Evolutionary conservation across 2,797 vertebrate genomes (phyloP), one percentile per base, ranked within the genome.

Genomic region (Chaetodon trifasciatus): DNA sequence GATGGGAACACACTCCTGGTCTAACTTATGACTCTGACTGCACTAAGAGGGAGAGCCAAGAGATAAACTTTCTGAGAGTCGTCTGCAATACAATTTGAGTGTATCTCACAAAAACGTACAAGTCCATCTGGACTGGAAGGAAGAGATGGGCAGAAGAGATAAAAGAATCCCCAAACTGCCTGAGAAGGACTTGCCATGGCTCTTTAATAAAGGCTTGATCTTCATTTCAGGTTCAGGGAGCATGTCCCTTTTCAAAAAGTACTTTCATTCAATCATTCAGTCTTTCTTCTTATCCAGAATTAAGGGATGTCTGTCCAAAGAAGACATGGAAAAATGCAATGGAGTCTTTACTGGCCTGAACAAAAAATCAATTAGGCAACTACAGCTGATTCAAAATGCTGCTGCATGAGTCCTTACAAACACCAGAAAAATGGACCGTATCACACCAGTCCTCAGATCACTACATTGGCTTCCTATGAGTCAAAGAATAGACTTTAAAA

Each of bases 41-140:
- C 23, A 64, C 12, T 69, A 49, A 70, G 21, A 63, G 19, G 24
- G 44, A 73, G 17, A 79, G 52, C 40, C 53, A 62, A 71, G n/a
- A 62, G 39, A 62, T 23, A 63, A 79, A 76, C 44, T 70, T 77
- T 52, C 49, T 70, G 37, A 82, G 56, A 80, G 39, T 49, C 35
- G 60, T 65, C 49, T 46, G 57, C 3, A 39, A 73, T 32, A 49
- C 44, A 44, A 52, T 85, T 60, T 49, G 1, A 61, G 57, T 32
- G 13, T 67, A 28, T 58, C 47, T 19, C 28, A 78, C 44, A 78
- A 79, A 69, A 23, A 55, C 10, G 13, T 40, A 50, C 24, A 46
- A 67, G 44, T 49, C 5, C 12, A 67, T 76, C 15, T 32, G 58
- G 12, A 63, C 55, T 39, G 10, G 13, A 53, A 63, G 35, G 73